Evolutionary conservation across 2,797 vertebrate species (phyloP).

Genomic region (Neostethus bicornis): DNA sequence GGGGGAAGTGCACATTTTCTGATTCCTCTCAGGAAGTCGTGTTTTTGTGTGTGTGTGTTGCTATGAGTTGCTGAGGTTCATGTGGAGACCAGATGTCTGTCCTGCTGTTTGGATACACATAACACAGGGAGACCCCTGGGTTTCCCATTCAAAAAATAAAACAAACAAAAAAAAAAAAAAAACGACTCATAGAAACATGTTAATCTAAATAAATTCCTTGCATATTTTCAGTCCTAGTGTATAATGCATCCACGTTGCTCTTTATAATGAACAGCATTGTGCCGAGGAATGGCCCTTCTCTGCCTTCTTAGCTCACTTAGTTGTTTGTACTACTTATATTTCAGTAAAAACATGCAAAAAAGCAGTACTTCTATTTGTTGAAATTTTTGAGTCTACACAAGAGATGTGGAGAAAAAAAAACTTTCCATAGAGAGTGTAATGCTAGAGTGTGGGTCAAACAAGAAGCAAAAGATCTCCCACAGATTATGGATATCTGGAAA

Average conservation of each 20-base stretch:
- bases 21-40: conserved; percentile 41
- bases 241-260: neutral
- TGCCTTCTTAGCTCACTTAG: neutral
- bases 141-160: conserved; percentile 27
- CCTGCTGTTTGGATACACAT: conserved; percentile 48
- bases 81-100: conserved; percentile 75
- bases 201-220: conserved; percentile 9
- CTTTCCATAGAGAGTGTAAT: conserved; percentile 7
- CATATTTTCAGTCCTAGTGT: conserved; percentile 6
- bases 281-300: neutral
- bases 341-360: conserved; percentile 4
- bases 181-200: conserved; percentile 20
- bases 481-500: conserved; percentile 30
- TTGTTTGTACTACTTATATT: neutral
- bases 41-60: conserved; percentile 7
- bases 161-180: conserved; percentile 6
- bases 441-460: conserved; percentile 20
- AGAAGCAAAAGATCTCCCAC: conserved; percentile 14
- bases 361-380: neutral
- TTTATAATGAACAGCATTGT: neutral
- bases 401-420: conserved; percentile 18
- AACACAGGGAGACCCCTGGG: conserved; percentile 16
- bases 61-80: conserved; percentile 46
- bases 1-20: conserved; percentile 31
- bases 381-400: conserved; percentile 11